phyloP scores from a whole-genome alignment of 2,113 vertebrate species.

The Psilopogon haemacephalus region DNA sequence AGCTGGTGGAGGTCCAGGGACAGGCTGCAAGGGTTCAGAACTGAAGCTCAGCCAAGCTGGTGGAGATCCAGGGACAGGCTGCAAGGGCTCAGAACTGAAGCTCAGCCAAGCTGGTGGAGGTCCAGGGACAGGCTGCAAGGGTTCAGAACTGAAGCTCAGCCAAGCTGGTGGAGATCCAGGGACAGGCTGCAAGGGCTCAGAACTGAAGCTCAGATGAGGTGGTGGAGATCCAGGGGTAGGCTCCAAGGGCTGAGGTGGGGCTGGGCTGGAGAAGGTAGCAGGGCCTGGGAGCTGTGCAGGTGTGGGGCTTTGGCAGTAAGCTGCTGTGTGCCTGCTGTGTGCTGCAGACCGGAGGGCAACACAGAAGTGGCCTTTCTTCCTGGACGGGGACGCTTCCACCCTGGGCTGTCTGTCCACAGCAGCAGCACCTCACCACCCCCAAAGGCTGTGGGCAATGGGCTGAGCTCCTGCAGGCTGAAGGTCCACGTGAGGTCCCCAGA shows the following conservation, averaged over 20 bases:
- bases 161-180: background rate
- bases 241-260: background rate
- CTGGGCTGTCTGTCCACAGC: conserved; percentile 74
- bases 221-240: background rate
- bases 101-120: background rate
- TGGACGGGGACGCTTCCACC: conserved; percentile 78
- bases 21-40: too few relatives aligned
- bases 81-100: background rate
- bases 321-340: background rate
- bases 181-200: background rate
- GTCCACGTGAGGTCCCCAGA: conserved; percentile 83
- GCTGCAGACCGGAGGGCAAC: conserved; percentile 77
- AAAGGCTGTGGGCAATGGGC: conserved; percentile 74
- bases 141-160: too few relatives aligned
- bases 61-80: background rate
- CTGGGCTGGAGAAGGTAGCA: background rate
- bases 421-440: conserved; percentile 61
- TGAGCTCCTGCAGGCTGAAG: conserved; percentile 80
- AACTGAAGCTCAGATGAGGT: background rate
- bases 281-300: background rate
- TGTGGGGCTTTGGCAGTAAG: background rate
- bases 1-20: too few relatives aligned
- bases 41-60: background rate
- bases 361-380: conserved; percentile 90
- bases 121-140: background rate